These are phyloP conservation scores for Penaeus vannamei DNA, from an alignment of 1,140 invertebrate genomes.

Conservation along the genomic window DNA sequence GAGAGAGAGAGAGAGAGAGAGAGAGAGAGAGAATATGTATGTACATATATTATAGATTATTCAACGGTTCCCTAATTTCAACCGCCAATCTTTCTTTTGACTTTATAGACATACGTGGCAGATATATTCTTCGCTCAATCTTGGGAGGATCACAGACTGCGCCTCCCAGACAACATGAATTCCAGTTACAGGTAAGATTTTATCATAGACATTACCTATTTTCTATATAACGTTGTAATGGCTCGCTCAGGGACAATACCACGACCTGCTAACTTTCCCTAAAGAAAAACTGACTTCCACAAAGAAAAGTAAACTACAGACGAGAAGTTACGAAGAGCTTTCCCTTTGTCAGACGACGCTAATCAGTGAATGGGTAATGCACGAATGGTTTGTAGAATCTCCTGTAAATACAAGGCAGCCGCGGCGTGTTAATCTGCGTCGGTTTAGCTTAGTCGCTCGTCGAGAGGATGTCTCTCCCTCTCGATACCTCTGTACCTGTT, in stretches of 20 bases:
- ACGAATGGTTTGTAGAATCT: not conserved
- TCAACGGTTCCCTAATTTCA: too few relatives aligned
- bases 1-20: too few relatives aligned
- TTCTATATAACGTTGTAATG: not conserved
- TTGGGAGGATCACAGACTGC: conserved; percentile 87
- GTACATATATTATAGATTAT: too few relatives aligned
- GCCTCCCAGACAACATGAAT: conserved; percentile 90
- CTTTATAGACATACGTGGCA: conserved; percentile 87
- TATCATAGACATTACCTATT: not conserved
- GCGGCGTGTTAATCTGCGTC: not conserved
- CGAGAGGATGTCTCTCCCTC: too few relatives aligned
- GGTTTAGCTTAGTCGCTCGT: too few relatives aligned
- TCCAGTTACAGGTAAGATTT: conserved; percentile 77
- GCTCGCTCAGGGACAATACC: not conserved
- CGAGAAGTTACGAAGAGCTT: not conserved
- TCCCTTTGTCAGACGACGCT: not conserved
- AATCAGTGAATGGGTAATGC: not conserved
- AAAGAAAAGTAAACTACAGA: not conserved
- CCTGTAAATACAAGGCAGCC: not conserved
- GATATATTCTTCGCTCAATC: conserved; percentile 74
- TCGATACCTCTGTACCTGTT: too few relatives aligned
- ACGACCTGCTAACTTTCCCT: not conserved
- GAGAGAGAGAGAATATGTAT: too few relatives aligned
- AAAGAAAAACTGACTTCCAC: not conserved
- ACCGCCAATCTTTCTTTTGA: conserved; percentile 16